These are phyloP conservation scores for Epinotia brunnichana DNA, from an alignment of 2,888 invertebrate genomes.

Conservation along the genomic window DNA sequence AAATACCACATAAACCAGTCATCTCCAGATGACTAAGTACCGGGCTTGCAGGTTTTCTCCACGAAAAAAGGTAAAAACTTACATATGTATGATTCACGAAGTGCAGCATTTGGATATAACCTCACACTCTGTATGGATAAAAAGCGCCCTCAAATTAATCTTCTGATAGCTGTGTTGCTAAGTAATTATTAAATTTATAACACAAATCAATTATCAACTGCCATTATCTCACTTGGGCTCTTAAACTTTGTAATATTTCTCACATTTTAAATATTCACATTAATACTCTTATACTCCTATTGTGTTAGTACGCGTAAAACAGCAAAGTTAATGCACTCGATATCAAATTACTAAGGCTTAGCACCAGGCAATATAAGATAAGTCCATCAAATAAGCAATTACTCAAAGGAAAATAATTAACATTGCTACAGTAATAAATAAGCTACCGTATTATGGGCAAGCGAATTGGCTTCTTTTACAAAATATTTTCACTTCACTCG, in stretches of 20 bases:
- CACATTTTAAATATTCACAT: background rate
- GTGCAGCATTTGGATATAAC: no score
- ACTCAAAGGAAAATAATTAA: slow-evolving; percentile 76
- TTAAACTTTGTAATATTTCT: background rate
- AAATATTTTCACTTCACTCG: slow-evolving; percentile 23
- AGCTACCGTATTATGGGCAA: slow-evolving; percentile 61
- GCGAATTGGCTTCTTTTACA: slow-evolving; percentile 49
- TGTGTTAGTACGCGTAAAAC: background rate
- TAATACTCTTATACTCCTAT: background rate
- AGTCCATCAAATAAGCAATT: slow-evolving; percentile 66
- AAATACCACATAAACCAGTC: no score
- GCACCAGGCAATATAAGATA: slow-evolving; percentile 43
- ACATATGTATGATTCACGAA: no score
- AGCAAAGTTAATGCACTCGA: slow-evolving; percentile 3
- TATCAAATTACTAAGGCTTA: slow-evolving; percentile 41
- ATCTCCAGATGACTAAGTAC: no score
- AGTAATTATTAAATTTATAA: background rate
- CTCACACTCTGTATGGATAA: no score
- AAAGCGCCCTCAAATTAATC: no score
- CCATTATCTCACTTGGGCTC: background rate
- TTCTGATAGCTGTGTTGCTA: no score
- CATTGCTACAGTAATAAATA: slow-evolving; percentile 69
- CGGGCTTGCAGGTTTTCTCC: no score
- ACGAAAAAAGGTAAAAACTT: no score
- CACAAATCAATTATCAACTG: no score